Percentiles rank a stretch among this genome's conserved stretches.
These are phyloP conservation scores for Ptychobarbus kaznakovi DNA, from an alignment of 2,797 vertebrate genomes.

Conservation along the genomic window DNA sequence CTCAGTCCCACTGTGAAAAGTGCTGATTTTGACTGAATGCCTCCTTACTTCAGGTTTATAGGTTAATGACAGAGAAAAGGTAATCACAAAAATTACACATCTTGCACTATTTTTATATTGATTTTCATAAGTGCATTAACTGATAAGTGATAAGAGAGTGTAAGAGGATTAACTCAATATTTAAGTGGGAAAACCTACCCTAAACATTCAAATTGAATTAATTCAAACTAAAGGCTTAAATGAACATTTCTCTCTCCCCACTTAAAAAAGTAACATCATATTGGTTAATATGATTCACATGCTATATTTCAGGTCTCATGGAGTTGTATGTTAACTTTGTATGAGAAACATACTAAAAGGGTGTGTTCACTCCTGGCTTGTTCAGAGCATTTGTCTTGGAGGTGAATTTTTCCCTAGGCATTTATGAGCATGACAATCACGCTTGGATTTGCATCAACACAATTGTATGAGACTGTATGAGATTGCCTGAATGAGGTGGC, in stretches of 20 bases:
- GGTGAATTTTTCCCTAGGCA: background rate
- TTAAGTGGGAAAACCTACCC: conserved; percentile 20
- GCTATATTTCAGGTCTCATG: too few species aligned
- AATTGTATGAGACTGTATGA: background rate
- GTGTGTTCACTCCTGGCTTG: background rate
- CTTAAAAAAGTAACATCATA: background rate
- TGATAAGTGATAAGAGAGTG: conserved; percentile 28
- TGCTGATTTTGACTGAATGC: conserved; percentile 53
- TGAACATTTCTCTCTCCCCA: background rate
- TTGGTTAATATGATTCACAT: background rate
- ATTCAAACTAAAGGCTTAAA: conserved; percentile 3
- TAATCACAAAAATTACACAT: conserved; percentile 31
- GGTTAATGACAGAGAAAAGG: conserved; percentile 46
- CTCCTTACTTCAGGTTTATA: conserved; percentile 24
- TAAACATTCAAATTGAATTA: conserved; percentile 33
- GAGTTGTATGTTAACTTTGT: background rate
- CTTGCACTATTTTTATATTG: conserved; percentile 23
- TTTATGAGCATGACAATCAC: background rate
- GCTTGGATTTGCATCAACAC: background rate
- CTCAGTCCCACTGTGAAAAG: conserved; percentile 46
- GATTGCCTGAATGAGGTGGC: background rate
- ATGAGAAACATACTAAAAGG: background rate
- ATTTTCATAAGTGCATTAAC: conserved; percentile 21
- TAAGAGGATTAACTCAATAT: conserved; percentile 25
- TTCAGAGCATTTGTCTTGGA: background rate